Conservation (phyloP, 1,140 invertebrate species). For the Bombus turneri region DNA sequence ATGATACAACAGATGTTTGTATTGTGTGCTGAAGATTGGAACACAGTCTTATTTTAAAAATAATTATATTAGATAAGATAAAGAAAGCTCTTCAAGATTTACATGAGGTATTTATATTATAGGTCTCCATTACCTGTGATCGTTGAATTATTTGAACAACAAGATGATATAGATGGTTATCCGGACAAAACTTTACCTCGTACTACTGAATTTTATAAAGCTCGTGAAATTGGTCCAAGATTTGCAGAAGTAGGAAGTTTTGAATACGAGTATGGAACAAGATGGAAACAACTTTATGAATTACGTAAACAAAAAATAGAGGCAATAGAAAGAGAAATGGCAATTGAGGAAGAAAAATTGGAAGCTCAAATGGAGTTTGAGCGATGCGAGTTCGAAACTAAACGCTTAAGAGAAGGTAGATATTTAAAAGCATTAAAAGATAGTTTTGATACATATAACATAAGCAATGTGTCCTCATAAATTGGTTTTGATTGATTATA, state of each 20-base stretch:
- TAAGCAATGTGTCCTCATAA: not conserved
- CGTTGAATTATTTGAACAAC: constrained; percentile 93
- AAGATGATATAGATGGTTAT: constrained; percentile 96
- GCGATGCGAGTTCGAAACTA: constrained; percentile 95
- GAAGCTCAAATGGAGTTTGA: constrained; percentile 79
- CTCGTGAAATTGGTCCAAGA: constrained; percentile 92
- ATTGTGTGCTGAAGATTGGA: constrained; percentile 75
- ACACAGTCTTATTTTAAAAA: constrained; percentile 59
- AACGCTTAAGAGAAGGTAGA: constrained; percentile 73
- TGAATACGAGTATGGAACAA: constrained; percentile 97
- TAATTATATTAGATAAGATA: not conserved
- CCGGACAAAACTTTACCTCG: constrained; percentile 95
- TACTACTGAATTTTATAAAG: constrained; percentile 91
- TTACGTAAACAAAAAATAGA: constrained; percentile 95
- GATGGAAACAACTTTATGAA: constrained; percentile 98
- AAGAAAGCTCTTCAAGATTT: not conserved
- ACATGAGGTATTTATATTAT: constrained; percentile 22
- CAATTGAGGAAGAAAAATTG: not conserved
- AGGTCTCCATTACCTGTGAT: constrained; percentile 93
- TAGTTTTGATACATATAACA: not conserved
- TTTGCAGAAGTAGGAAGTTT: constrained; percentile 95
- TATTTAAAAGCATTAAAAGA: not conserved
- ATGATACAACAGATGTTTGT: constrained; percentile 64
- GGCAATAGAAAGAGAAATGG: constrained; percentile 91
- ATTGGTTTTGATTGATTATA: not conserved